These are phyloP conservation scores for Drosophila ambigua DNA, from an alignment of 1,140 invertebrate species.

Conservation along the genomic window DNA sequence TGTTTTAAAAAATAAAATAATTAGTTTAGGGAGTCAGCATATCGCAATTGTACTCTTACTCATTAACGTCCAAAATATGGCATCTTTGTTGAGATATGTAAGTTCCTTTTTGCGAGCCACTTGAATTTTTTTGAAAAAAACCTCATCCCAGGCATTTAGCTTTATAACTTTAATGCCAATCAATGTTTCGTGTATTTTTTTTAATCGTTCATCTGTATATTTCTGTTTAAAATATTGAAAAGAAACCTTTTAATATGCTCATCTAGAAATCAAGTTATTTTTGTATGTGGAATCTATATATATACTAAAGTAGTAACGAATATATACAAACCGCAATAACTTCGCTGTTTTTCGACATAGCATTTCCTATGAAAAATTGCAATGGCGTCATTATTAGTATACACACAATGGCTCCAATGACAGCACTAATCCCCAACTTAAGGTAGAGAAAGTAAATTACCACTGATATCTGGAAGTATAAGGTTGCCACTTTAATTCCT, in stretches of 20 bases:
- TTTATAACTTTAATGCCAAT: slow-evolving; percentile 93
- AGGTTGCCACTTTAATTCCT: neutral
- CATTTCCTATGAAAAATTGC: slow-evolving; percentile 89
- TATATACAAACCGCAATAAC: slow-evolving; percentile 86
- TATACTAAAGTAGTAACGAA: neutral
- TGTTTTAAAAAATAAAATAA: slow-evolving; percentile 1
- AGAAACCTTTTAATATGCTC: neutral
- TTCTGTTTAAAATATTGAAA: slow-evolving; percentile 83
- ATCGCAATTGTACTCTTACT: slow-evolving; percentile 84
- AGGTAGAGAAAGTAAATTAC: slow-evolving; percentile 90
- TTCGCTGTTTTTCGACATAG: slow-evolving; percentile 89
- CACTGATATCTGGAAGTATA: slow-evolving; percentile 87
- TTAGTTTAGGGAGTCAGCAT: neutral
- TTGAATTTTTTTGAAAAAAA: slow-evolving; percentile 88
- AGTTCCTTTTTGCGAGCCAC: slow-evolving; percentile 89
- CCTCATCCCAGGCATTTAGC: slow-evolving; percentile 91
- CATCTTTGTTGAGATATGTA: slow-evolving; percentile 89
- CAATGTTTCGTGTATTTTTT: slow-evolving; percentile 91
- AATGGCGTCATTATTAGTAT: slow-evolving; percentile 89
- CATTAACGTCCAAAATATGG: slow-evolving; percentile 90
- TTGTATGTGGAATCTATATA: no score
- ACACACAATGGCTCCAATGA: slow-evolving; percentile 90
- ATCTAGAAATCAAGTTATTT: no score
- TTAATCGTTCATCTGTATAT: slow-evolving; percentile 90
- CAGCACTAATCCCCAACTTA: slow-evolving; percentile 91